Base-by-base conservation (phyloP, 1,140 invertebrate species). In the Rhagoletis zephyria region DNA sequence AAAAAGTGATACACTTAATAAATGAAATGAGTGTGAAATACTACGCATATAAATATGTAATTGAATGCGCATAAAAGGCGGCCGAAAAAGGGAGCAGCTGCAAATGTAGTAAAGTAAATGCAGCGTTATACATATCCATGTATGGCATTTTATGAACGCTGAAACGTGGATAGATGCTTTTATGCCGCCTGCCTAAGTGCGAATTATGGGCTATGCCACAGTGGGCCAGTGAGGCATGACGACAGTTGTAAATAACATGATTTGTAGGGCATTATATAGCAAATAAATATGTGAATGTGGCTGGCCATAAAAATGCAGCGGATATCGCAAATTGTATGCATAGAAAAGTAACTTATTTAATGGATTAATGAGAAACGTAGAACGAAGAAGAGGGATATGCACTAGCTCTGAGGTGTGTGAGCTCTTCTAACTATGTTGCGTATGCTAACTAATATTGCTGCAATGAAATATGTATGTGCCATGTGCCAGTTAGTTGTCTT, bases 41-140 rank as follows among this genome's bases (percentile, higher is more conserved):
- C 16, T 77, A 19, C 12, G 61, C 16, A n/a, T 4, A 63, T 63
- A 63, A 7, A n/a, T 5, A 63, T 63, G 2, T 10, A 56, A 5
- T 63, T 63, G n/a, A 81, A n/a, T 56, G 74, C n/a, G 74, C 48
- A 81, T 59, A 19, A 30, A n/a, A 56, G 74, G 48, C 19, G 48
- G 48, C n/a, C n/a, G n/a, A 48, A 81, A 81, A 56, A 30, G 30
- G 30, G 74, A 14, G 74, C 74, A 81, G 48, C 74, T 81, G 74
- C 74, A 81, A 56, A 81, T 81, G 74, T 48, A 30, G 48, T 81
- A 81, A 81, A 30, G 48, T 81, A 81, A 81, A 81, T 81, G 74
- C 48, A 81, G 74, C 74, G 48, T 81, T 19, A 42, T 12, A 74
- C 12, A 45, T 16, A 74, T 12, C 16, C 19, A 74, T 48, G 67